These are phyloP conservation scores for Pimpla rufipes DNA, from an alignment of 2,888 invertebrate species.

Conservation along the genomic window DNA sequence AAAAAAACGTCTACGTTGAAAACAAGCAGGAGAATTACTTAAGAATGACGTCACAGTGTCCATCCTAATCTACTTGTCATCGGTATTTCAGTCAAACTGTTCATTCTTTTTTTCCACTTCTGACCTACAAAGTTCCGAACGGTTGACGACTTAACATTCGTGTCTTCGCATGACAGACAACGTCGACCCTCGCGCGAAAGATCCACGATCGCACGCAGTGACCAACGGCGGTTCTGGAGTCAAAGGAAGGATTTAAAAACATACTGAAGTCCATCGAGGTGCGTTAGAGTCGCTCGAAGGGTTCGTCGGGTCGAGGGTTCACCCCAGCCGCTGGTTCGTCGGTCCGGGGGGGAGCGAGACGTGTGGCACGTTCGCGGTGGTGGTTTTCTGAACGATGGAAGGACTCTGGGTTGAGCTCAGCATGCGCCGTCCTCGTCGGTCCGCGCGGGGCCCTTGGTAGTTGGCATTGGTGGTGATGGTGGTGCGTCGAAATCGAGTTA, in stretches of 20 bases:
- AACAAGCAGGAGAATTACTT: neutral
- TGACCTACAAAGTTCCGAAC: neutral
- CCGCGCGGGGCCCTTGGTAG: conserved; percentile 28
- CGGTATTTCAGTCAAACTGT: neutral
- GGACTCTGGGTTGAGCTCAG: conserved; percentile 18
- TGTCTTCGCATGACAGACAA: neutral
- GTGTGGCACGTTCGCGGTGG: conserved; percentile 38
- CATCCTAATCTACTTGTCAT: neutral
- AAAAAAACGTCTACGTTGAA: neutral
- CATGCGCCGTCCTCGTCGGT: conserved; percentile 14
- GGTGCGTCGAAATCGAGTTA: conserved; percentile 83
- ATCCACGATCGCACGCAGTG: neutral
- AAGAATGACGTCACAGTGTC: neutral
- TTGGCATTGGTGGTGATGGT: conserved; percentile 68
- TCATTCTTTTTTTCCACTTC: neutral
- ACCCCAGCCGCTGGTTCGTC: conserved; percentile 55
- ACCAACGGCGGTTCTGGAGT: conserved; percentile 18
- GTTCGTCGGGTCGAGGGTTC: conserved; percentile 57
- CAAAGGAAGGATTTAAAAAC: conserved; percentile 52
- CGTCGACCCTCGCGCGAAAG: neutral
- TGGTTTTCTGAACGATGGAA: conserved; percentile 46
- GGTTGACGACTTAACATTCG: neutral
- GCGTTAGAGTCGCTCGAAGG: conserved; percentile 53
- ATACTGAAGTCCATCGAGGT: conserved; percentile 41
- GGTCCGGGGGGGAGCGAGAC: conserved; percentile 8